A percentile compares a stretch with the other conserved stretches of the same genome.
These are phyloP conservation scores for Gavialis gangeticus DNA, from an alignment of 2,113 vertebrate species.

Conservation along the genomic window DNA sequence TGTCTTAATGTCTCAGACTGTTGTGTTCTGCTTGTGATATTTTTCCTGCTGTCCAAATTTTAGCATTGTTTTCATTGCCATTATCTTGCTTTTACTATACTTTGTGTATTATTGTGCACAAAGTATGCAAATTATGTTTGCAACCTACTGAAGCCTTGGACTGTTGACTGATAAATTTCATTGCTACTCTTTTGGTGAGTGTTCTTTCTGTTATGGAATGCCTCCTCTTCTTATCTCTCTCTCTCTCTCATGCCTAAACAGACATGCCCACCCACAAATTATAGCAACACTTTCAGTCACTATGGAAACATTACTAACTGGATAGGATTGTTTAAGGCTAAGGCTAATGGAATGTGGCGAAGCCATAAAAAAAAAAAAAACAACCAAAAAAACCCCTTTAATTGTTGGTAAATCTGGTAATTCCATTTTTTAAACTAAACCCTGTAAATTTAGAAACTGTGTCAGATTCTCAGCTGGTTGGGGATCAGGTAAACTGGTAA, in stretches of 20 bases:
- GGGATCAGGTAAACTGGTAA: too few species aligned
- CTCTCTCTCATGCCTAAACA: neutral
- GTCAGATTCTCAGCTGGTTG: neutral
- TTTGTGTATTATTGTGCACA: neutral
- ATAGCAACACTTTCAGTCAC: neutral
- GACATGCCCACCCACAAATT: neutral
- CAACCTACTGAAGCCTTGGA: neutral
- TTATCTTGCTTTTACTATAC: neutral
- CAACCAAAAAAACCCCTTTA: too few species aligned
- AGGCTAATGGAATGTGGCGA: neutral
- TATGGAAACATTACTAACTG: neutral
- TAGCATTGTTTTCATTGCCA: neutral
- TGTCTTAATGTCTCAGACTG: neutral
- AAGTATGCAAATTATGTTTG: neutral
- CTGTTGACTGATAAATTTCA: neutral
- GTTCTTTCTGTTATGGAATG: neutral
- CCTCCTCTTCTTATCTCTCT: too few species aligned
- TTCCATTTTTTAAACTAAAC: neutral
- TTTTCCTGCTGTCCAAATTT: neutral
- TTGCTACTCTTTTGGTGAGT: neutral
- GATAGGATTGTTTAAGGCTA: neutral
- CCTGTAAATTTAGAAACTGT: neutral
- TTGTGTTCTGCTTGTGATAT: accelerated
- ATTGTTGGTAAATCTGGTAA: neutral
- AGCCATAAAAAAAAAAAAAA: neutral